Percentiles rank a stretch among this genome's conserved stretches.
Evolutionary conservation across 2,888 invertebrate species (phyloP).

Genomic region (Diarsia rubi): DNA sequence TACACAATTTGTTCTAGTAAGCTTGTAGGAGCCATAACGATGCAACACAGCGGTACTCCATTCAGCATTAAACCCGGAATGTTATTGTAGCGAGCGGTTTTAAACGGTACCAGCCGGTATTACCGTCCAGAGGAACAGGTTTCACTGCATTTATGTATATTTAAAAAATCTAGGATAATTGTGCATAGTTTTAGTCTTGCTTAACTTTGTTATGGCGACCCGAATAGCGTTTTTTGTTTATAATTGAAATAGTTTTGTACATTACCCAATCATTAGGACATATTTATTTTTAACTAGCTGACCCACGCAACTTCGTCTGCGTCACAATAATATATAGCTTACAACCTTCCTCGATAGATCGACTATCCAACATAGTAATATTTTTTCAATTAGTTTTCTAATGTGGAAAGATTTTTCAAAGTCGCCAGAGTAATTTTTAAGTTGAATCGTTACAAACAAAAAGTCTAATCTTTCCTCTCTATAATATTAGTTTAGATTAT

Average conservation of each 20-base stretch:
- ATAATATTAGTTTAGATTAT: too few relatives aligned
- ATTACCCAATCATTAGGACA: background rate
- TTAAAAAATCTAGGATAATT: slow-evolving; percentile 2
- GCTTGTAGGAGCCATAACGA: slow-evolving; percentile 39
- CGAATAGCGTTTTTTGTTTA: background rate
- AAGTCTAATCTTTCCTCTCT: too few relatives aligned
- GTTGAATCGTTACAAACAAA: too few relatives aligned
- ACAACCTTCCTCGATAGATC: too few relatives aligned
- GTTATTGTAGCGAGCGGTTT: slow-evolving; percentile 44
- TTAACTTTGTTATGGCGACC: background rate
- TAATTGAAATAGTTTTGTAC: background rate
- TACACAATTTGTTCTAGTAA: slow-evolving; percentile 26
- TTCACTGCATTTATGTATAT: slow-evolving; percentile 5
- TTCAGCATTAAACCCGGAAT: slow-evolving; percentile 26
- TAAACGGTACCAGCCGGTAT: slow-evolving; percentile 38
- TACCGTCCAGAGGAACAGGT: slow-evolving; percentile 10
- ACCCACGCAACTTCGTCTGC: too few relatives aligned
- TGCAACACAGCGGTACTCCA: slow-evolving; percentile 4
- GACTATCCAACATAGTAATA: too few relatives aligned
- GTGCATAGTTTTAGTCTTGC: background rate
- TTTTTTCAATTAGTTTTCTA: too few relatives aligned
- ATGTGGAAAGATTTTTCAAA: too few relatives aligned
- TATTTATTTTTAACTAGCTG: too few relatives aligned
- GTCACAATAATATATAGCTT: too few relatives aligned
- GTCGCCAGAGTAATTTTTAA: too few relatives aligned